Evolutionary conservation across 2,797 vertebrate species (phyloP).

Genomic region (Eleutherodactylus coqui): DNA sequence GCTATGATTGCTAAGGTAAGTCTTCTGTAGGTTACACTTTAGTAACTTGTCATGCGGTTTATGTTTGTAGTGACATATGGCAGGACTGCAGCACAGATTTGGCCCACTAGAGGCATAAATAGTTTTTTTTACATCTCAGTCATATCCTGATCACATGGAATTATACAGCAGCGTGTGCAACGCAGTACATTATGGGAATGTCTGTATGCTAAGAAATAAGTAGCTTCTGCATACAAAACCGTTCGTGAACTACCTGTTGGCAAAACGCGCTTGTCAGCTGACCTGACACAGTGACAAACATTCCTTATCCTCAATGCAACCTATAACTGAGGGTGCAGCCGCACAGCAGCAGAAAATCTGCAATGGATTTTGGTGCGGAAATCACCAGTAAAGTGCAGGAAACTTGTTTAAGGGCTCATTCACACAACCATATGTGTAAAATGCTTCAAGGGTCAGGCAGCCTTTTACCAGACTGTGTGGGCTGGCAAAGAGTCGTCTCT

Average conservation of each 20-base stretch:
- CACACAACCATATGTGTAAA: no score
- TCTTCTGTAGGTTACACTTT: neutral
- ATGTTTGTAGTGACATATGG: neutral
- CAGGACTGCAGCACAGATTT: no score
- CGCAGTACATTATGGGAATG: neutral
- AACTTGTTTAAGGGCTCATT: no score
- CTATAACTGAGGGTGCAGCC: neutral
- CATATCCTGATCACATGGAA: neutral
- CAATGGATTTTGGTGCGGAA: no score
- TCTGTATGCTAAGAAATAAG: no score
- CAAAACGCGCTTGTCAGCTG: neutral
- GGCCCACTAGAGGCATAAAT: neutral
- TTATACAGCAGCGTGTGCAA: neutral
- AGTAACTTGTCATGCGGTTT: neutral
- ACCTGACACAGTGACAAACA: neutral
- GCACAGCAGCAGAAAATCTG: no score
- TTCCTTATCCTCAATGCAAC: neutral
- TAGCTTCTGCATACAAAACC: neutral
- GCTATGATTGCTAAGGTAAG: slow-evolving; percentile 81
- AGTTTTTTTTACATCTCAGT: neutral
- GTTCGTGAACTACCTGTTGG: neutral
- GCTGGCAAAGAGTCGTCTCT: no score
- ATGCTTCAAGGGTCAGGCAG: no score
- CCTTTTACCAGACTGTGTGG: no score
- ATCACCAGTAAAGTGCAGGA: no score